Base-by-base conservation (phyloP, 2,797 vertebrate species). In the Aulostomus chinensis region DNA sequence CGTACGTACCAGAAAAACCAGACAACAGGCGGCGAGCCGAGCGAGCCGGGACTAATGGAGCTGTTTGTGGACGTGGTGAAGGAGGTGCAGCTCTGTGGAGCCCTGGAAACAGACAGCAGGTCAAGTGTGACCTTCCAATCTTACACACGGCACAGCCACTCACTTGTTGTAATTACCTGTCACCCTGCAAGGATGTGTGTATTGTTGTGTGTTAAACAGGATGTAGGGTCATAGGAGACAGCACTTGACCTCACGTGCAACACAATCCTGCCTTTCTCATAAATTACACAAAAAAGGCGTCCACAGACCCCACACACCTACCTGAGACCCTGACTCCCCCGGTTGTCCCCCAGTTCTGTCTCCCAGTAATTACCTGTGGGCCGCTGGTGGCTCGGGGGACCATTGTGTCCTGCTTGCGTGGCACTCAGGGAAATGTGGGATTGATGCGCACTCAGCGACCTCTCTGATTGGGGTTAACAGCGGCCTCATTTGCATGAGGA, bases 391-490 rank as follows among this genome's bases (percentile, higher is more conserved):
- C 53, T 49, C 34, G 74, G 68, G 46, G 48, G 60, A 32, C 59
- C 50, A 70, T 62, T 79, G 79, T 72, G 70, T 48, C 65, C 57
- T 36, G 64, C 14, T 43, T 20, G 49, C 17, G 12, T 17, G 30
- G 51, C 67, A 66, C 72, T 75, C 46, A 52, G 69, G 58, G 70
- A 73, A 69, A 73, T 62, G 54, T 47, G 59, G 81, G 71, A 84
- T 61, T 74, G 83, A 85, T 81, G 83, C 46, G 48, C 76, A 58
- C 68, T 48, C 61, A 21, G 53, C 11, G 65, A 88, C 88, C 90
- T 76, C 68, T 69, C 63, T 90, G 89, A 92, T 90, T 91, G 88
- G 86, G 88, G 88, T 91, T 89, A 92, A 90, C 86, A 76, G 76
- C 70, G 57, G 58, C 58, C 81, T 90, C 66, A 90, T 91, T 87